Percentiles rank a stretch among this genome's conserved stretches.
Conservation (phyloP, 2,113 vertebrate species). For the Epinephelus cyanopodus region DNA sequence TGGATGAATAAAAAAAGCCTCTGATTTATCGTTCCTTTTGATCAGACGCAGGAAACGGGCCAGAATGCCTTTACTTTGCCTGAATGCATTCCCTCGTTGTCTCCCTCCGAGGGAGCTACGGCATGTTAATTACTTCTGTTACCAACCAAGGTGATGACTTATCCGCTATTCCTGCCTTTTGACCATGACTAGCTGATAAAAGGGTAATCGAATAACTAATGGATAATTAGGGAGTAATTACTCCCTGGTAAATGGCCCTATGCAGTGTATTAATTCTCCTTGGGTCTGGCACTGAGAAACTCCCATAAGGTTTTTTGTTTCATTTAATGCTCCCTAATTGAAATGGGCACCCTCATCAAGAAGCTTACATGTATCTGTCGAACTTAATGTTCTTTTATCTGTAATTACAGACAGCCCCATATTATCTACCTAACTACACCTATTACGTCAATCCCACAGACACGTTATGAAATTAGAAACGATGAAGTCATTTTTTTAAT, state of each 20-base stretch:
- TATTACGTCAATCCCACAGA: slow-evolving; percentile 48
- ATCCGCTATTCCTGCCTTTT: slow-evolving; percentile 80
- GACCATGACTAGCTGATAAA: slow-evolving; percentile 86
- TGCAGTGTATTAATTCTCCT: slow-evolving; percentile 82
- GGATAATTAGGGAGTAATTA: slow-evolving; percentile 87
- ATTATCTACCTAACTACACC: slow-evolving; percentile 67
- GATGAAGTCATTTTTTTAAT: slow-evolving; percentile 66
- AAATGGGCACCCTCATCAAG: slow-evolving; percentile 84
- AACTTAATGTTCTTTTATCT: slow-evolving; percentile 79
- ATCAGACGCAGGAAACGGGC: slow-evolving; percentile 65
- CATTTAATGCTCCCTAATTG: slow-evolving; percentile 84
- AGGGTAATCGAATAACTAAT: slow-evolving; percentile 87
- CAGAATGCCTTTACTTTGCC: slow-evolving; percentile 60
- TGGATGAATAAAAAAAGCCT: slow-evolving; percentile 30
- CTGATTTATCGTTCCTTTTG: slow-evolving; percentile 60
- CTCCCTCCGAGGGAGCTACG: slow-evolving; percentile 47
- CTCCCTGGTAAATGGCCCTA: slow-evolving; percentile 80
- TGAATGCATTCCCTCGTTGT: slow-evolving; percentile 39
- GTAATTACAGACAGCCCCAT: slow-evolving; percentile 77
- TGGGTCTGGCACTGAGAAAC: slow-evolving; percentile 76
- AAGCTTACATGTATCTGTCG: slow-evolving; percentile 80
- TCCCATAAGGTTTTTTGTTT: slow-evolving; percentile 81
- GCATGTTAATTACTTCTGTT: slow-evolving; percentile 79
- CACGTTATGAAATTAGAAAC: slow-evolving; percentile 66
- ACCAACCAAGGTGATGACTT: slow-evolving; percentile 82